Percentiles rank a stretch among this genome's conserved stretches.
phyloP scores from a whole-genome alignment of 2,797 vertebrate species.

The Astyanax mexicanus region DNA sequence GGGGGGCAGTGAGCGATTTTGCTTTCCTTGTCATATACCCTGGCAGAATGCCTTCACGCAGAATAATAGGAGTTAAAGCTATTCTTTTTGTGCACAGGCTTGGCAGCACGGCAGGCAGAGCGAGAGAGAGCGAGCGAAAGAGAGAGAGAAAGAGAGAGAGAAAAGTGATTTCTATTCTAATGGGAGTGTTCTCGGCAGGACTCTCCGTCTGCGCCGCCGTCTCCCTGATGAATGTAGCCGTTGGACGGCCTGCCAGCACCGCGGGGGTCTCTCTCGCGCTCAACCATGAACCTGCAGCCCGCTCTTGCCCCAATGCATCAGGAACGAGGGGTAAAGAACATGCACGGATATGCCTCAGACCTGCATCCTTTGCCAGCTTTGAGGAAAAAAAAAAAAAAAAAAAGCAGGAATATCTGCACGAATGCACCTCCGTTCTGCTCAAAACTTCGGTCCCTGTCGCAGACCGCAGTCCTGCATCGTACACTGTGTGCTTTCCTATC shows the following conservation, averaged over 20 bases:
- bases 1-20: slow-evolving; percentile 56
- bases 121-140: slow-evolving; percentile 61
- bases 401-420: background rate
- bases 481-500: background rate
- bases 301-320: slow-evolving; percentile 7
- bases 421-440: slow-evolving; percentile 13
- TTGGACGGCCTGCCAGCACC: slow-evolving; percentile 75
- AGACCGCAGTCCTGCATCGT: background rate
- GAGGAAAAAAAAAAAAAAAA: too few relatives aligned
- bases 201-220: slow-evolving; percentile 54
- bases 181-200: slow-evolving; percentile 72
- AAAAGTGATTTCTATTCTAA: slow-evolving; percentile 82
- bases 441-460: background rate
- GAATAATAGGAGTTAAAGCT: slow-evolving; percentile 79
- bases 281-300: slow-evolving; percentile 24
- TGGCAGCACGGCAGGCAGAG: slow-evolving; percentile 62
- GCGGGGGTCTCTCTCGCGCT: slow-evolving; percentile 52
- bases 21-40: slow-evolving; percentile 72
- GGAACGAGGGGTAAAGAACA: background rate
- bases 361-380: background rate
- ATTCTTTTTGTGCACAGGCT: slow-evolving; percentile 74
- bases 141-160: slow-evolving; percentile 50
- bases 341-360: background rate
- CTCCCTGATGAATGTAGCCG: slow-evolving; percentile 76
- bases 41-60: slow-evolving; percentile 76